Evolutionary conservation across 2,113 vertebrate species (phyloP).

Genomic region (Poecilia latipinna): DNA sequence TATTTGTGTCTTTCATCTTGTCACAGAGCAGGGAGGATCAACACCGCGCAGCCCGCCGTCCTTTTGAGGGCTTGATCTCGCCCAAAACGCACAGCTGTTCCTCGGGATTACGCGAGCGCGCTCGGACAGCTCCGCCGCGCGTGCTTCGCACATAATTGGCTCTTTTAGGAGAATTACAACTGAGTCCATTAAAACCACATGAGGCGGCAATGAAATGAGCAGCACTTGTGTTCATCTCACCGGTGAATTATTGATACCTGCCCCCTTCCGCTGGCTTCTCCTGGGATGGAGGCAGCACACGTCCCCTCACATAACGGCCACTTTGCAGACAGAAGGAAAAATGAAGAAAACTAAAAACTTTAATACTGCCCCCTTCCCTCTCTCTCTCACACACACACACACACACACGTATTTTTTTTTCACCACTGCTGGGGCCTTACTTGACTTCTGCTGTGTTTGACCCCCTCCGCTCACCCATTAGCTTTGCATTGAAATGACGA

Average conservation of each 20-base stretch:
- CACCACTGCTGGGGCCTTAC: slow-evolving; percentile 14
- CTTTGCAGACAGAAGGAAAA: slow-evolving; percentile 15
- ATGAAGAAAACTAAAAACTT: slow-evolving; percentile 41
- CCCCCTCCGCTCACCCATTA: slow-evolving; percentile 54
- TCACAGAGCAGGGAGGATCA: slow-evolving; percentile 57
- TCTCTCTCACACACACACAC: too few relatives aligned
- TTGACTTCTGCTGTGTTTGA: slow-evolving; percentile 47
- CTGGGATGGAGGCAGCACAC: slow-evolving; percentile 48
- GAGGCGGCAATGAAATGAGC: slow-evolving; percentile 66
- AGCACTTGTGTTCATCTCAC: slow-evolving; percentile 69
- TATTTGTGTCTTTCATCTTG: slow-evolving; percentile 77
- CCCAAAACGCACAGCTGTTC: slow-evolving; percentile 67
- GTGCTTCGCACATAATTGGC: slow-evolving; percentile 53
- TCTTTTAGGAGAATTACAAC: slow-evolving; percentile 61
- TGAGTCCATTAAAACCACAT: slow-evolving; percentile 63
- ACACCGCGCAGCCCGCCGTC: slow-evolving; percentile 31
- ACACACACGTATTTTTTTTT: slow-evolving; percentile 42
- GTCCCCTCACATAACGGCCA: slow-evolving; percentile 55
- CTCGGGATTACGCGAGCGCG: slow-evolving; percentile 54
- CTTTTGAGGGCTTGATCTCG: slow-evolving; percentile 58
- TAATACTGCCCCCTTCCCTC: slow-evolving; percentile 29
- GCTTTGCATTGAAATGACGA: slow-evolving; percentile 22
- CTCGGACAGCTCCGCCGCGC: slow-evolving; percentile 32
- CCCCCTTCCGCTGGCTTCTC: slow-evolving; percentile 43
- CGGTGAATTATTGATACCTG: slow-evolving; percentile 80